Evolutionary conservation across 2,888 invertebrate genomes (phyloP).

Genomic region (Drosophila ezoana): DNA sequence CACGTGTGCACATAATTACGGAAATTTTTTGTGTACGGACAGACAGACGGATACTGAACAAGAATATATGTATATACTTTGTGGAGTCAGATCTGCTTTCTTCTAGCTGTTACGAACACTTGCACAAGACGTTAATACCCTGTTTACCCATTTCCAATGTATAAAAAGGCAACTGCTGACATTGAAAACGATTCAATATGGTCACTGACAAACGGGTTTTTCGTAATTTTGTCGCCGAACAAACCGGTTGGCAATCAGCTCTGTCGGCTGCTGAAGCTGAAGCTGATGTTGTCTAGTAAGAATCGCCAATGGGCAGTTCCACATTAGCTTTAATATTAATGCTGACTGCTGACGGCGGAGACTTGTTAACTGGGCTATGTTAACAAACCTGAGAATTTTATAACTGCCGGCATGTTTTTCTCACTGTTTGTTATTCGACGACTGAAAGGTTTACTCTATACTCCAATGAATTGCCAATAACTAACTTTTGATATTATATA

Average conservation of each 20-base stretch:
- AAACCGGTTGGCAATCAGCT: constrained; percentile 72
- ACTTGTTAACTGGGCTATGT: constrained; percentile 40
- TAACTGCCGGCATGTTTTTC: constrained; percentile 34
- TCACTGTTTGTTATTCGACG: too few relatives aligned
- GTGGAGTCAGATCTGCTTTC: too few relatives aligned
- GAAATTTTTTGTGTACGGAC: too few relatives aligned
- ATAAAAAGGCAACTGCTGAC: constrained; percentile 52
- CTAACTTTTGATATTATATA: constrained; percentile 25
- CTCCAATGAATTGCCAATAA: constrained; percentile 7
- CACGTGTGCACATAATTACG: too few relatives aligned
- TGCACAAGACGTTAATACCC: too few relatives aligned
- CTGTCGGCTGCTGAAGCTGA: constrained; percentile 27
- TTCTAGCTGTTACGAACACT: too few relatives aligned
- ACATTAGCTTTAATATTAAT: constrained; percentile 23
- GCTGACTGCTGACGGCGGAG: constrained; percentile 46
- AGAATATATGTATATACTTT: too few relatives aligned
- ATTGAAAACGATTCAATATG: constrained; percentile 70
- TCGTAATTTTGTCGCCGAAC: constrained; percentile 2
- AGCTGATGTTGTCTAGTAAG: constrained; percentile 54
- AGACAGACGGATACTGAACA: too few relatives aligned
- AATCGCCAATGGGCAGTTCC: constrained; percentile 46
- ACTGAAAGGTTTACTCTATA: neutral
- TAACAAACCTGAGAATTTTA: constrained; percentile 60
- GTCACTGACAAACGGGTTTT: constrained; percentile 64
- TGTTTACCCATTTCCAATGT: too few relatives aligned